These are phyloP conservation scores for Silurus glanis DNA, from an alignment of 2,113 vertebrate genomes.

Conservation along the genomic window DNA sequence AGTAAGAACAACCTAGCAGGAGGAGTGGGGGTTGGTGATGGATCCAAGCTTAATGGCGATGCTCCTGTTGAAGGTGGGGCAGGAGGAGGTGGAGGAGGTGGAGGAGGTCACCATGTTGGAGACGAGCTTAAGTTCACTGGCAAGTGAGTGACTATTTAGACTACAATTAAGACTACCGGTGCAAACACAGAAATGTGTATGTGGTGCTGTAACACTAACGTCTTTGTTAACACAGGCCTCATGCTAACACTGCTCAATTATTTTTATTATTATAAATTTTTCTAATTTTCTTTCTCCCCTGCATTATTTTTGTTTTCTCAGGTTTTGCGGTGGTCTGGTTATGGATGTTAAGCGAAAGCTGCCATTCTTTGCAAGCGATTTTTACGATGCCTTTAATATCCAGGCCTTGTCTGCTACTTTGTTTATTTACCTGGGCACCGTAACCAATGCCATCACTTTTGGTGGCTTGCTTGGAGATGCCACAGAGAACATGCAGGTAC, in stretches of 20 bases:
- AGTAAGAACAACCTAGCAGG: conserved; percentile 93
- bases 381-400: conserved; percentile 90
- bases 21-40: conserved; percentile 78
- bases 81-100: conserved; percentile 77
- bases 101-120: conserved; percentile 85
- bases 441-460: conserved; percentile 98
- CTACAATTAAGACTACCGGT: neutral
- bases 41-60: conserved; percentile 90
- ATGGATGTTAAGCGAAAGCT: conserved; percentile 93
- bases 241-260: neutral
- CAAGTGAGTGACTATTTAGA: conserved; percentile 69
- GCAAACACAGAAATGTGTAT: neutral
- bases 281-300: neutral
- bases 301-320: conserved; percentile 53
- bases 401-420: conserved; percentile 93
- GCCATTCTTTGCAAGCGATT: conserved; percentile 93
- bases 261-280: neutral
- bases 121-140: conserved; percentile 88
- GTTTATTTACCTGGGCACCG: conserved; percentile 96
- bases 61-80: conserved; percentile 78
- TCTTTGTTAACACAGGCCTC: neutral
- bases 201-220: neutral
- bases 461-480: conserved; percentile 95
- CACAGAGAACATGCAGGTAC: conserved; percentile 97
- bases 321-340: conserved; percentile 92